phyloP scores from a whole-genome alignment of 2,797 vertebrate species.

The Philypnodon macrostomus region DNA sequence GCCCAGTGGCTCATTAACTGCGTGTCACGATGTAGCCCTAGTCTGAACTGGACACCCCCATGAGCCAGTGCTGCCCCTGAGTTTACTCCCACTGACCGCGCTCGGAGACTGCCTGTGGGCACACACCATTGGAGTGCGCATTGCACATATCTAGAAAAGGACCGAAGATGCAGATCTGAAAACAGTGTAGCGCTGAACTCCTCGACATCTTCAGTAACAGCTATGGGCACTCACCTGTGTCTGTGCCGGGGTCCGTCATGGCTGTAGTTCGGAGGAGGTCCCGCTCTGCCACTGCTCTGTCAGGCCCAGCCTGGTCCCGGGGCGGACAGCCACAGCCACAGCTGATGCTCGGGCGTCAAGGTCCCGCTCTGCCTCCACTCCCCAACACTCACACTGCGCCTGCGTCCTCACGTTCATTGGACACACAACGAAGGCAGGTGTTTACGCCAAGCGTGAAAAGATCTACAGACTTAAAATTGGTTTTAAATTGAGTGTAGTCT shows the following conservation, averaged over 20 bases:
- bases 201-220: background rate
- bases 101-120: background rate
- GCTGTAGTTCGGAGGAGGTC: conserved; percentile 44
- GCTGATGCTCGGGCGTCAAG: background rate
- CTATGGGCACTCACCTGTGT: conserved; percentile 67
- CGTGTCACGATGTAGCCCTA: conserved; percentile 6
- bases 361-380: background rate
- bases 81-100: background rate
- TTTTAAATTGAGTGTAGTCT: too few relatives aligned
- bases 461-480: too few relatives aligned
- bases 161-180: too few relatives aligned
- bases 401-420: conserved; percentile 24
- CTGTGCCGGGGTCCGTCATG: conserved; percentile 61
- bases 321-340: background rate
- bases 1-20: conserved; percentile 30
- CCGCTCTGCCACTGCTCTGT: conserved; percentile 23
- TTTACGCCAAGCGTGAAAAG: background rate
- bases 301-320: background rate
- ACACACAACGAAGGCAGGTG: background rate
- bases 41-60: background rate
- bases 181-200: background rate
- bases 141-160: too few relatives aligned
- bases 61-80: background rate
- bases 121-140: conserved; percentile 2
- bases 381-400: conserved; percentile 22